These are phyloP conservation scores for Microtus ochrogaster DNA, from an alignment of 2,113 vertebrate species.

Conservation along the genomic window DNA sequence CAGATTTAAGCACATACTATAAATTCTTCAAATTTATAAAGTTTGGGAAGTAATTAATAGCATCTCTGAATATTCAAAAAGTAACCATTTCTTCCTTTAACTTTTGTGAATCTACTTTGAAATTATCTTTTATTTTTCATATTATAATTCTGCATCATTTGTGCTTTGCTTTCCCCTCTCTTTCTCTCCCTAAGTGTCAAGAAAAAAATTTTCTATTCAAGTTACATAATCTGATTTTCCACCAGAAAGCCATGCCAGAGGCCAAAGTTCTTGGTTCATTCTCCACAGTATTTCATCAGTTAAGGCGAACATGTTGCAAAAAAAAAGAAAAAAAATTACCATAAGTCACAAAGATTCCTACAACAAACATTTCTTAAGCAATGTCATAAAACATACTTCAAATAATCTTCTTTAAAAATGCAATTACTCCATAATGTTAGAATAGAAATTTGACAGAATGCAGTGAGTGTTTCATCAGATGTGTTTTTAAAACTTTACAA, in stretches of 20 bases:
- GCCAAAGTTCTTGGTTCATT: not conserved
- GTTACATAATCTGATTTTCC: not conserved
- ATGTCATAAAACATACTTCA: slow-evolving; percentile 41
- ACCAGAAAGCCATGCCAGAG: not conserved
- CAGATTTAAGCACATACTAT: not conserved
- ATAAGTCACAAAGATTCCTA: not conserved
- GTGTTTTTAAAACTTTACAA: slow-evolving; percentile 70
- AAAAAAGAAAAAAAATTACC: slow-evolving; percentile 38
- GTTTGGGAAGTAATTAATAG: not conserved
- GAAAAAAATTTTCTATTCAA: not conserved
- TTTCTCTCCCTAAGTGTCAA: not conserved
- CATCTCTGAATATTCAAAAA: slow-evolving; percentile 16
- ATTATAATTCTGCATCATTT: not conserved
- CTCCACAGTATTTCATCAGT: not conserved
- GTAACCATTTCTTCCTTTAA: not conserved
- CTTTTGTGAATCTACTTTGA: not conserved
- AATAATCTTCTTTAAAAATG: slow-evolving; percentile 74
- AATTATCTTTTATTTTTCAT: not conserved
- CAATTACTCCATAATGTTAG: slow-evolving; percentile 62
- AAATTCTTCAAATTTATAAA: slow-evolving; percentile 22
- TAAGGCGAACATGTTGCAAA: slow-evolving; percentile 18
- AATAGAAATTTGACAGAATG: not conserved
- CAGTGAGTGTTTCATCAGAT: slow-evolving; percentile 81
- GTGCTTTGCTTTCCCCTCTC: not conserved
- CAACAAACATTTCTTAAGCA: slow-evolving; percentile 11